These are phyloP conservation scores for Brachymystax lenok DNA, from an alignment of 2,797 vertebrate species.

Conservation along the genomic window DNA sequence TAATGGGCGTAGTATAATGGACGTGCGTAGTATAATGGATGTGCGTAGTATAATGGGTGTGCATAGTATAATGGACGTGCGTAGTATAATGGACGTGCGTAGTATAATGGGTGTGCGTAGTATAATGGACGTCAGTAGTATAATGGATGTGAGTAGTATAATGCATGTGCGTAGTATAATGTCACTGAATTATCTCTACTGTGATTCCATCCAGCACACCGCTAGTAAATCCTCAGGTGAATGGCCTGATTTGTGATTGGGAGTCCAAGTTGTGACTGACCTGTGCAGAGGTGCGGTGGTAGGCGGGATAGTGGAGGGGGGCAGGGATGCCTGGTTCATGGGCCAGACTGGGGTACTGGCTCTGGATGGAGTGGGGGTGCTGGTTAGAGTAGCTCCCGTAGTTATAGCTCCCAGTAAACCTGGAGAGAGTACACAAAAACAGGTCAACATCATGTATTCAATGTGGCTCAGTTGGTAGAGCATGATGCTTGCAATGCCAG, in stretches of 20 bases:
- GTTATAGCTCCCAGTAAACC: constrained; percentile 96
- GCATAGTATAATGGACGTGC: no score
- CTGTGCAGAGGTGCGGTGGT: constrained; percentile 94
- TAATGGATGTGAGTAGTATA: neutral
- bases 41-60: no score
- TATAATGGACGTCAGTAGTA: neutral
- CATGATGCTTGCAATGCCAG: no score
- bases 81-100: no score
- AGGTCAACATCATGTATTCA: neutral
- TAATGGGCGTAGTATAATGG: no score
- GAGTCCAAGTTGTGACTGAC: constrained; percentile 71
- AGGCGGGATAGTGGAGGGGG: constrained; percentile 94
- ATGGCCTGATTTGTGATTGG: neutral
- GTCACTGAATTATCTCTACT: neutral
- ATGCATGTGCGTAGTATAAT: no score
- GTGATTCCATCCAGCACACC: neutral
- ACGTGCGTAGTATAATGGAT: no score
- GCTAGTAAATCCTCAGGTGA: neutral
- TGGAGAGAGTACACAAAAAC: constrained; percentile 44
- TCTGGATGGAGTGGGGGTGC: constrained; percentile 93
- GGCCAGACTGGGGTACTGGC: constrained; percentile 91
- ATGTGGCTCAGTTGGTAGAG: neutral
- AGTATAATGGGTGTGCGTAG: no score
- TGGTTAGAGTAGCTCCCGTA: constrained; percentile 95
- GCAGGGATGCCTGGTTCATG: constrained; percentile 89